These are phyloP conservation scores for Aepyceros melampus DNA, from an alignment of 2,113 vertebrate genomes.

Conservation along the genomic window DNA sequence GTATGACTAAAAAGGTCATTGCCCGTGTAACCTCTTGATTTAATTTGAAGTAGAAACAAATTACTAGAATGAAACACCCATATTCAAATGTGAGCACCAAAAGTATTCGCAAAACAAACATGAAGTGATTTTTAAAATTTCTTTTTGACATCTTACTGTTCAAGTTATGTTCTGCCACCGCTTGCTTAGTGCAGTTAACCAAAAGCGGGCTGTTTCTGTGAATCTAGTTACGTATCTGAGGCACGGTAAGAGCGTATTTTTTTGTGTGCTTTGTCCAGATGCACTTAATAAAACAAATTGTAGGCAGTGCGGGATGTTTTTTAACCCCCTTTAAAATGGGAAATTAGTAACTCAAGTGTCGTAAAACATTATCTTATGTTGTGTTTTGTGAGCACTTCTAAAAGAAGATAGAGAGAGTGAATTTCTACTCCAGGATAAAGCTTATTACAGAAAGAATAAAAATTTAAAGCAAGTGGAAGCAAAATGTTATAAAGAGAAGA, in stretches of 20 bases:
- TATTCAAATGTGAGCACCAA: background rate
- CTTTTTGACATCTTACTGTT: background rate
- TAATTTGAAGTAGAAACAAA: background rate
- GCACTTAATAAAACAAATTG: background rate
- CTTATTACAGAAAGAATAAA: background rate
- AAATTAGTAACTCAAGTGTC: background rate
- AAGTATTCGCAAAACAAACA: background rate
- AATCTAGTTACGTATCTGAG: background rate
- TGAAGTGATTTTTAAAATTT: background rate
- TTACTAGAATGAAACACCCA: background rate
- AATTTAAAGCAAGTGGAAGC: constrained; percentile 15
- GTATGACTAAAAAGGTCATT: background rate
- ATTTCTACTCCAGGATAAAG: constrained; percentile 7
- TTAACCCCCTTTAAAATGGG: background rate
- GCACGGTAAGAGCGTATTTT: background rate
- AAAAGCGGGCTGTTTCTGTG: background rate
- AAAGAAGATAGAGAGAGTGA: background rate
- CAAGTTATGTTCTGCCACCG: background rate
- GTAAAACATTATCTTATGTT: background rate
- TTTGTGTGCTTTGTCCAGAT: background rate
- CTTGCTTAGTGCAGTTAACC: background rate
- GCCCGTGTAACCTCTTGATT: background rate
- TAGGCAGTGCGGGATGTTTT: background rate
- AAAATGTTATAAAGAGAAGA: background rate
- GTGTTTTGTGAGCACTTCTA: background rate